A percentile compares a stretch with the other conserved stretches of the same genome.
phyloP scores from a whole-genome alignment of 1,140 invertebrate species.

The Anastatus disparis region DNA sequence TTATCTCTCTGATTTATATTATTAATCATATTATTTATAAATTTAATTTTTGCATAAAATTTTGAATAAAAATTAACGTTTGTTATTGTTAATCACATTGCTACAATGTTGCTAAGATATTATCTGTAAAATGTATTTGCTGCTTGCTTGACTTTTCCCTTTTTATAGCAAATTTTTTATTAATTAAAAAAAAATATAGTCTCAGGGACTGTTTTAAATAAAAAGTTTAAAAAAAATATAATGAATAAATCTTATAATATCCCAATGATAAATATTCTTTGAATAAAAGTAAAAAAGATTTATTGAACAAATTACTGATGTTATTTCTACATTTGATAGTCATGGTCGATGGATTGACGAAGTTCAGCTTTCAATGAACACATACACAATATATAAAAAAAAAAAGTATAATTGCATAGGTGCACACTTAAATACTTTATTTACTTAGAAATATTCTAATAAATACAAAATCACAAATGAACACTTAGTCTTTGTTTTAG shows the following conservation, averaged over 20 bases:
- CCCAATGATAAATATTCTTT: constrained; percentile 16
- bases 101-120: constrained; percentile 18
- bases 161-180: constrained; percentile 38
- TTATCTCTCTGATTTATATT: constrained; percentile 48
- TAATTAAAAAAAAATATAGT: constrained; percentile 27
- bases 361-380: constrained; percentile 27
- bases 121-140: constrained; percentile 27
- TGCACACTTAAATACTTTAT: constrained; percentile 68
- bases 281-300: constrained; percentile 39
- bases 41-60: constrained; percentile 38
- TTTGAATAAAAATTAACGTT: constrained; percentile 63
- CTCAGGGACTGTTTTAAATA: constrained; percentile 26
- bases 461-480: constrained; percentile 69
- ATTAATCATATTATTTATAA: constrained; percentile 47
- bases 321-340: constrained; percentile 32
- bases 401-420: constrained; percentile 38
- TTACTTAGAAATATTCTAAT: constrained; percentile 66
- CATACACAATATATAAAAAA: constrained; percentile 30
- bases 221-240: constrained; percentile 1
- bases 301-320: constrained; percentile 35
- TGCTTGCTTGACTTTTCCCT: constrained; percentile 30
- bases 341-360: constrained; percentile 8
- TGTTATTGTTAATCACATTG: constrained; percentile 56
- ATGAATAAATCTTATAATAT: constrained; percentile 4
- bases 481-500: constrained; percentile 66